Evolutionary conservation across 2,113 vertebrate species (phyloP), one percentile per base, ranked within the genome.

Genomic region (Morone saxatilis): DNA sequence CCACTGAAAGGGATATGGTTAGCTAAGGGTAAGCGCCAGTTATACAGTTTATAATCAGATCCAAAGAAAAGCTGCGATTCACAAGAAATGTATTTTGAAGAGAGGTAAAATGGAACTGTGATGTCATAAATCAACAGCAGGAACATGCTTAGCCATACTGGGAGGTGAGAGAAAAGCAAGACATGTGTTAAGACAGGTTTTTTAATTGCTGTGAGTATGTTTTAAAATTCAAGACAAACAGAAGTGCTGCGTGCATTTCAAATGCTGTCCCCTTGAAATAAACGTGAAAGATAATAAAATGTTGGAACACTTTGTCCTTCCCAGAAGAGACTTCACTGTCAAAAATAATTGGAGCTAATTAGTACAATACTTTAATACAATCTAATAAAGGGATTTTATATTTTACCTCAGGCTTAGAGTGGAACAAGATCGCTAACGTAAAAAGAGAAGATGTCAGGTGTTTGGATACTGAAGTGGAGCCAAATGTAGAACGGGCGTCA

Each of bases 401-500:
- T 13, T 36, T 25, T 19, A 62, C 31, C 22, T 25, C 70, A 45
- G 50, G 43, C 11, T 31, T 14, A 45, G 12, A 75, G 60, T 75
- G 75, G 60, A 84, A 75, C 14, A 22, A 53, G 31, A 54, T 53
- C n/a, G 41, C 43, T 36, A 12, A 69, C 11, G 5, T 63, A 48
- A 25, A 83, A 59, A 25, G 72, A 48, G 48, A 76, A 48, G 50
- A 80, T 65, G 71, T 72, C 78, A 86, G 59, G 48, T 57, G 59
- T 87, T 74, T 84, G 48, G 47, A 54, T 38, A n/a, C 38, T 47
- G 25, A 59, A 78, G n/a, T 4, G 12, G 53, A 61, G 25, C 11
- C 76, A 56, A 83, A 41, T 66, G 66, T 16, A 14, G 74, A 83
- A 69, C 2, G 4, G 40, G 11, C 76, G 77, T 90, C 88, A 90